Base-by-base conservation (phyloP, 2,888 invertebrate species). In the Artemia sinica region DNA sequence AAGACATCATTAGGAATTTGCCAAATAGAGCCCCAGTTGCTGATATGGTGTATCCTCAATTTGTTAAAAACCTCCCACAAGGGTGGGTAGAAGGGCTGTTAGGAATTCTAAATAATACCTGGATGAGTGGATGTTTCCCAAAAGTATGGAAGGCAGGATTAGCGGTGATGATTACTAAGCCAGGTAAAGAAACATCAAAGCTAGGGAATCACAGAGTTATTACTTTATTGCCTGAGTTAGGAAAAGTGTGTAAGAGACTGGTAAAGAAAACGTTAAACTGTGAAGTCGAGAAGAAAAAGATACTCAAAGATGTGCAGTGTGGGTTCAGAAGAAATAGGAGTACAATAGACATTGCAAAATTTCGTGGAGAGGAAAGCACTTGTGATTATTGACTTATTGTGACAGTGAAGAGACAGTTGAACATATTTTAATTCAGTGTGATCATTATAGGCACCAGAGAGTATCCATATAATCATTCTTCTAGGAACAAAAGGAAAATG, bases 91-190 rank as follows among this genome's bases (percentile, higher is more conserved):
- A 14, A n/a, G n/a, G 8, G 1, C 18, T 14, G n/a, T 41, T 58
- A 10, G 58, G 18, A 9, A 18, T 58, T 18, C 6, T 58, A 8
- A 58, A 58, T 18, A 9, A 58, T 14, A 8, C 10, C 18, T 58
- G 58, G 1, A n/a, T 14, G 18, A 9, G 10, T 14, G n/a, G 58
- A n/a, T 14, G 1, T 58, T 58, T 58, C 58, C 58, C 58, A 8
- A 58, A 58, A 18, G 18, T 58, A 58, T 58, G 10, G 58, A 58
- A 58, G 18, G 58, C 58, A 58, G 14, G n/a, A 58, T n/a, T n/a
- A 58, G n/a, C n/a, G 8, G 14, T 58, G n/a, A 14, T 14, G 14
- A 58, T 13, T 52, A 52, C 13, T n/a, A 52, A 28, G 28, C 28
- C 28, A 28, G 28, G 28, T 28, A 28, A 28, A 28, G 28, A 28